Evolutionary conservation across 2,113 vertebrate species (phyloP), one percentile per base, ranked within the genome.

Genomic region (Poicephalus meyeri): DNA sequence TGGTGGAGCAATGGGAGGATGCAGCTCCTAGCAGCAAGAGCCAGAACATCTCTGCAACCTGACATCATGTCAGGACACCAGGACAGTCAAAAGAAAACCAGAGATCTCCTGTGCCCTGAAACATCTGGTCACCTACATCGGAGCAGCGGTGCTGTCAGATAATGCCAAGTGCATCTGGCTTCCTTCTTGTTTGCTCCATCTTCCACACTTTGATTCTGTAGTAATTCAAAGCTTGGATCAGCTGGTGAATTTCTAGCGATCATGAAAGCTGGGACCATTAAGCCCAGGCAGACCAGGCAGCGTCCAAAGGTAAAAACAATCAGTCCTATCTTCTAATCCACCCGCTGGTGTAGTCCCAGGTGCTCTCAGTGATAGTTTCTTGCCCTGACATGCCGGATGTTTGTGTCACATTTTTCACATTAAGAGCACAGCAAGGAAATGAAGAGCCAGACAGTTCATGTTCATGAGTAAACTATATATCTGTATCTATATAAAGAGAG

Each of bases 11-110:
- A 96, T 68, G 80, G 94, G 90, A 97, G 88, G 49, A 97, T 77
- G 93, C 95, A 96, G 95, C 58, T 94, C 80, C 72, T 86, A 78
- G 94, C 61, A 93, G 88, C 91, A 28, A 21, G 64, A 91, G 94
- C 95, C 94, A 95, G 88, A 86, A 61, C 94, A 81, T 87, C 90
- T 96, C 96, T 24, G 80, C 0, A 16, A 80, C 65, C 86, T 85
- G 96, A 94, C 95, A 97, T 5, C 3, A 1, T 2, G 7, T 46
- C 96, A 66, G 66, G 94, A 81, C 87, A 31, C 33, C 1, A 6
- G 87, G 25, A 79, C 71, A 33, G 81, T 56, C 81, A 11, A 5
- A 86, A 78, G 93, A 37, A 77, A n/a, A 66, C 17, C 70, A 25
- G 61, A 37, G 8, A 64, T 71, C 95, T 86, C 92, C 86, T 0